Conservation (phyloP, 2,888 invertebrate genomes). For the Zygothrica quintamaculata region DNA sequence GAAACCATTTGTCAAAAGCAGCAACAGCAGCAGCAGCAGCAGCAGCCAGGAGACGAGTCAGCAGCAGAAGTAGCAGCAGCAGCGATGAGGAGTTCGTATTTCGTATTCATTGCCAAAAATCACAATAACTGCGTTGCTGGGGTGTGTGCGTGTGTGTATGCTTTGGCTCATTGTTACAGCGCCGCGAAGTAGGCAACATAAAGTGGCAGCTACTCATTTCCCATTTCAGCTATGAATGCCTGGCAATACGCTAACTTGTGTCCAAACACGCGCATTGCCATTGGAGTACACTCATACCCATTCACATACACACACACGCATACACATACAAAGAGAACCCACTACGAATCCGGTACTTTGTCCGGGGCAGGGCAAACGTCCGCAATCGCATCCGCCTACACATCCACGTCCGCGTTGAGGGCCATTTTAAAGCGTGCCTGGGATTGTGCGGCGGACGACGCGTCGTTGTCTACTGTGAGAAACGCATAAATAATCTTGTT, state of each 20-base stretch:
- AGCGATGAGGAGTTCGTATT: slow-evolving; percentile 51
- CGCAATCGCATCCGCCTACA: neutral
- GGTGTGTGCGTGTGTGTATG: slow-evolving; percentile 27
- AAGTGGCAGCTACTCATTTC: slow-evolving; percentile 50
- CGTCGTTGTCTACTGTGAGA: slow-evolving; percentile 45
- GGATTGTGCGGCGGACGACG: slow-evolving; percentile 17
- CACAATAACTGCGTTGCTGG: slow-evolving; percentile 61
- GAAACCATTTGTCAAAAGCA: slow-evolving; percentile 77
- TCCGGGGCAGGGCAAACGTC: slow-evolving; percentile 9
- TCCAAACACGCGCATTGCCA: slow-evolving; percentile 68
- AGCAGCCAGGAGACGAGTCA: too few relatives aligned
- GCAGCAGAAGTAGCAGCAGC: too few relatives aligned
- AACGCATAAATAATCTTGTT: slow-evolving; percentile 79
- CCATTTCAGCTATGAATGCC: slow-evolving; percentile 29
- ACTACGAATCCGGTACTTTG: slow-evolving; percentile 22
- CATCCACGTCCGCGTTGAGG: too few relatives aligned
- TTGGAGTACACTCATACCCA: slow-evolving; percentile 1
- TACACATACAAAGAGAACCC: slow-evolving; percentile 2
- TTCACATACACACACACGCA: neutral
- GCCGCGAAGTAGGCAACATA: slow-evolving; percentile 61
- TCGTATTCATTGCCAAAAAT: slow-evolving; percentile 79
- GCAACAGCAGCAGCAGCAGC: too few relatives aligned
- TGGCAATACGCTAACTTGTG: slow-evolving; percentile 67
- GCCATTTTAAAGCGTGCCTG: slow-evolving; percentile 65
- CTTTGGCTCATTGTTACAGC: slow-evolving; percentile 51